Base-by-base conservation (phyloP, 2,888 invertebrate genomes). In the Andrena dorsata region DNA sequence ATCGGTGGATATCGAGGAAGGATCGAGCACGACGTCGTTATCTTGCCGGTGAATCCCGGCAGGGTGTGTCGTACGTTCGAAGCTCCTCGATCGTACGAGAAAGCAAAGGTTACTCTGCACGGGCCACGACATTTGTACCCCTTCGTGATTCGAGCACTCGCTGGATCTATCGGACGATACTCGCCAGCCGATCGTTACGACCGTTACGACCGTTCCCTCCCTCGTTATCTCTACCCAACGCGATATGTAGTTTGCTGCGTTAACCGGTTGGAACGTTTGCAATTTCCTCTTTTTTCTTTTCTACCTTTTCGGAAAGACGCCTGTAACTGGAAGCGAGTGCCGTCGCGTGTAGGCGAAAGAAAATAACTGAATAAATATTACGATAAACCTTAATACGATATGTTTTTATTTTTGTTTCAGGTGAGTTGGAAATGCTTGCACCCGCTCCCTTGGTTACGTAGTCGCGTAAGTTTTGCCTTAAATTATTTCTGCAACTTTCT, bases 11-110 rank as follows among this genome's bases (percentile, higher is more conserved):
- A 68, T 79, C 76, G 68, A 32, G 61, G 32, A 35, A 47, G 58
- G 69, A 79, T 68, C 72, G 76, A 61, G 63, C 77, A 76, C 84
- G 76, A 70, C 16, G 70, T 84, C 51, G 64, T 76, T 81, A 85
- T 73, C 64, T 84, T 28, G 68, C 8, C 61, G 79, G 30, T 58
- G 70, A 68, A 73, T 80, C 77, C 70, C 58, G 58, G 35, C 73
- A 66, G 78, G 84, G 78, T 80, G 78, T 84, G 80, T 81, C 84
- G 75, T 47, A 20, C 47, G 30, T 20, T 65, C 51, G 32, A 26
- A 60, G 8, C n/a, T 32, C 16, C 64, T 70, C 47, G 76, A 51
- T 56, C 70, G 35, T 28, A 16, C 41, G 30, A 16, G 70, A 30
- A 61, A 49, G 26, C 20, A 72, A 72, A 72, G 77, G 72, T 77